Percentiles rank a stretch among this genome's conserved stretches.
These are phyloP conservation scores for Hiodon alosoides DNA, from an alignment of 2,113 vertebrate genomes.

Conservation along the genomic window DNA sequence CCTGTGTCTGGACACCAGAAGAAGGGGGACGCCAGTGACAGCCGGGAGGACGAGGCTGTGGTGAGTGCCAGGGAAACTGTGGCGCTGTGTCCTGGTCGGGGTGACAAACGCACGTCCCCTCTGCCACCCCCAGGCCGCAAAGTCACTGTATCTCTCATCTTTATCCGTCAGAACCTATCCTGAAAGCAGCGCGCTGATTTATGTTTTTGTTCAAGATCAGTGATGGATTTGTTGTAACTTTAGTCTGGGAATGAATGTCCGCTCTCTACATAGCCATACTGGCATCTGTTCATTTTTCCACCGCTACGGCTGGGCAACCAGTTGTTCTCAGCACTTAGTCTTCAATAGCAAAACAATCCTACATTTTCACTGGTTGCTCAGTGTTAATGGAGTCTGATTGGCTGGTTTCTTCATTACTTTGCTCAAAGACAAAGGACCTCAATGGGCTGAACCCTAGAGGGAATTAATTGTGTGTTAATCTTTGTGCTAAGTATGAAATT, in stretches of 20 bases:
- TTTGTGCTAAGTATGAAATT: constrained; percentile 3
- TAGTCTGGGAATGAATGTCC: background rate
- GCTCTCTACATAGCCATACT: background rate
- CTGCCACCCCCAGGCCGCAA: too few species aligned
- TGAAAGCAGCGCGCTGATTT: background rate
- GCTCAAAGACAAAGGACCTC: background rate
- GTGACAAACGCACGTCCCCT: background rate
- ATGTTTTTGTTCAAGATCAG: background rate
- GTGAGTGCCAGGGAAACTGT: constrained; percentile 52
- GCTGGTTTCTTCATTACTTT: constrained; percentile 5
- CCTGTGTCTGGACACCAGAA: constrained; percentile 55
- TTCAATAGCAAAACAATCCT: too few species aligned
- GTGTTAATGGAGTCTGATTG: background rate
- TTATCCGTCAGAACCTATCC: background rate
- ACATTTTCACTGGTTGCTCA: background rate
- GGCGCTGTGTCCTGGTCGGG: background rate
- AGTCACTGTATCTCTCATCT: too few species aligned
- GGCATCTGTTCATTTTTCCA: background rate
- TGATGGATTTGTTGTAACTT: background rate
- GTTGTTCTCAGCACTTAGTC: background rate
- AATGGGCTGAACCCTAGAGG: background rate
- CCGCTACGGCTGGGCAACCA: background rate
- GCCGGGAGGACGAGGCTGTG: constrained; percentile 76
- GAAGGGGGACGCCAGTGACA: constrained; percentile 81
- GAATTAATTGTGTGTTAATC: background rate